Percentiles rank a stretch among this genome's conserved stretches.
phyloP scores from a whole-genome alignment of 2,888 invertebrate species.

The Troilus luridus region DNA sequence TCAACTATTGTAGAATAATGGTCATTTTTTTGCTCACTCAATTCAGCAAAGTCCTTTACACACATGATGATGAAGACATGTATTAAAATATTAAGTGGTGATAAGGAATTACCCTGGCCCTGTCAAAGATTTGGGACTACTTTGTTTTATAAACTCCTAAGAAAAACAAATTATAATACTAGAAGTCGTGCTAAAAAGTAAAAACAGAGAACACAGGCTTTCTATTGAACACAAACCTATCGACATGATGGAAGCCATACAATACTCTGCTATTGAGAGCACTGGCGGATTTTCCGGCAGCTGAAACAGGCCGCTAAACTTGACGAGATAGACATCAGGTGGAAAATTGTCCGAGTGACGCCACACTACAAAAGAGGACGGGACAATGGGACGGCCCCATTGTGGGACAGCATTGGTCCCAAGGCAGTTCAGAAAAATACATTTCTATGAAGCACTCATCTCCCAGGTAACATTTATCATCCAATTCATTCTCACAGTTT shows the following conservation, averaged over 20 bases:
- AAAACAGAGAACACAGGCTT: background rate
- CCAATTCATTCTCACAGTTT: background rate
- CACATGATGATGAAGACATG: too few relatives aligned
- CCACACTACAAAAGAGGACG: background rate
- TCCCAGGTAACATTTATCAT: background rate
- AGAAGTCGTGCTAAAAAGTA: too few relatives aligned
- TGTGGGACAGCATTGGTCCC: background rate
- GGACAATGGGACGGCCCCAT: background rate
- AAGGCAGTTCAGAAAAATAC: background rate
- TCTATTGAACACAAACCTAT: background rate
- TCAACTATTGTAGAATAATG: too few relatives aligned
- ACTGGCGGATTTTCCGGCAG: background rate
- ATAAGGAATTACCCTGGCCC: too few relatives aligned
- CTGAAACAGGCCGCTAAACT: background rate
- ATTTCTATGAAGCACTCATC: background rate
- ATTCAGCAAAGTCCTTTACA: too few relatives aligned
- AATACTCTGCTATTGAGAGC: background rate
- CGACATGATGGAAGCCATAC: background rate
- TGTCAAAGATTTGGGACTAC: too few relatives aligned
- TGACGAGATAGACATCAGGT: slow-evolving; percentile 9
- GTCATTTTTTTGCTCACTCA: too few relatives aligned
- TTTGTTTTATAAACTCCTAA: background rate
- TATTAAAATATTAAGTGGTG: too few relatives aligned
- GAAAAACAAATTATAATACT: too few relatives aligned
- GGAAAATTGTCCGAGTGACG: slow-evolving; percentile 16